Base-by-base conservation (phyloP, 2,113 vertebrate species). In the Carassius carassius region DNA sequence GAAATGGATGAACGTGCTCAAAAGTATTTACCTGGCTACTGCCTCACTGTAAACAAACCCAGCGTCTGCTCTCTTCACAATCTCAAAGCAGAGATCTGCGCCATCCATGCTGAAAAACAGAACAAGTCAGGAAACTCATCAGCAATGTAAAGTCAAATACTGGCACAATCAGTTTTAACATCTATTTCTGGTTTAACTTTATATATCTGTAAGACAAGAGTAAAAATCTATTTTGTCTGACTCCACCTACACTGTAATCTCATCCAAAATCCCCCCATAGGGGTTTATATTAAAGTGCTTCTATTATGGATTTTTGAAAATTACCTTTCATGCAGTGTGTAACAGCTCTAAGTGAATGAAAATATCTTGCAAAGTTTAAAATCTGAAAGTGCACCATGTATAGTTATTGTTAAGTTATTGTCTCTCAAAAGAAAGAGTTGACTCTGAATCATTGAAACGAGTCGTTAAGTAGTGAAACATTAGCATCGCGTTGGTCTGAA, bases 41-140 rank as follows among this genome's bases (percentile, higher is more conserved):
- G 96, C 96, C 91, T 97, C 96, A 5, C 96, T 97, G 95, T 97
- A 97, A 81, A 97, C 96, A 92, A 97, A 97, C 82, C 96, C 96
- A 93, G 96, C 96, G 78, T 97, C 96, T 87, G 96, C 96, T 92
- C 96, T 94, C 90, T 97, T 97, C 88, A 97, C 96, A 56, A 97
- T 97, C 94, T 97, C 96, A 93, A 97, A 97, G 92, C 96, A 97
- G 87, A 97, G 95, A 90, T 97, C 96, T 73, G 96, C 96, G 92
- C 96, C 96, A 93, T 97, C 96, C 96, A 97, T 97, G 92, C 96
- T 97, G 93, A 37, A 75, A 67, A 63, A 85, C 25, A 89, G 14
- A 23, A 54, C 41, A 70, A 77, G 3, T 44, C 1, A 60, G 23
- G 76, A 54, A 78, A 72, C 47, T 58, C 17, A 41, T 72, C 49